Evolutionary conservation across 2,888 invertebrate genomes (phyloP).

Genomic region (Gastracanthus pulcherrimus): DNA sequence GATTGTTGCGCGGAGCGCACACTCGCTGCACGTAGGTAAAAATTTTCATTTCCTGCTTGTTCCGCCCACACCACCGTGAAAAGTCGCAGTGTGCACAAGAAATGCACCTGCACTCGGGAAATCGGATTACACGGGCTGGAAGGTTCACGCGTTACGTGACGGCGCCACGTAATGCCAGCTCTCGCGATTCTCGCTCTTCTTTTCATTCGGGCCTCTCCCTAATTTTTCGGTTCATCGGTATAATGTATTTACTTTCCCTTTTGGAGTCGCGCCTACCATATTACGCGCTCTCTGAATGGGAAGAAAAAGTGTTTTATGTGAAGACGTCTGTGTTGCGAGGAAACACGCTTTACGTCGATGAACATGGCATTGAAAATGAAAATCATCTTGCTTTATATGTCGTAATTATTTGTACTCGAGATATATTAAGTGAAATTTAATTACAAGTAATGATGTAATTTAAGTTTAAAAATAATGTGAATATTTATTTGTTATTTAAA

Average conservation of each 20-base stretch:
- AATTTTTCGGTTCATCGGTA: conserved; percentile 34
- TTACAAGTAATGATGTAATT: neutral
- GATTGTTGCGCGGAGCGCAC: too few species aligned
- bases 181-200: conserved; percentile 7
- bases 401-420: neutral
- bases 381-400: conserved; percentile 1
- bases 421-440: neutral
- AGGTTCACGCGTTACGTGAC: neutral
- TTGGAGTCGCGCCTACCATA: conserved; percentile 12
- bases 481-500: too few species aligned
- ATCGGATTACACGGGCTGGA: conserved; percentile 39
- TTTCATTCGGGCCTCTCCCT: neutral
- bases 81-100: neutral
- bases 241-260: conserved; percentile 43
- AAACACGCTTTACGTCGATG: conserved; percentile 4
- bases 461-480: neutral
- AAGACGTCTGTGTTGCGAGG: conserved; percentile 12
- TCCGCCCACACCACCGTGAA: neutral
- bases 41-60: conserved; percentile 53
- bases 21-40: conserved; percentile 1
- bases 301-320: conserved; percentile 31
- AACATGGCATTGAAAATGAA: neutral
- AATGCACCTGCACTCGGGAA: conserved; percentile 34
- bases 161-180: neutral
- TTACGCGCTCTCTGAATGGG: conserved; percentile 6